These are phyloP conservation scores for Carduelis carduelis DNA, from an alignment of 2,797 vertebrate species.

Conservation along the genomic window DNA sequence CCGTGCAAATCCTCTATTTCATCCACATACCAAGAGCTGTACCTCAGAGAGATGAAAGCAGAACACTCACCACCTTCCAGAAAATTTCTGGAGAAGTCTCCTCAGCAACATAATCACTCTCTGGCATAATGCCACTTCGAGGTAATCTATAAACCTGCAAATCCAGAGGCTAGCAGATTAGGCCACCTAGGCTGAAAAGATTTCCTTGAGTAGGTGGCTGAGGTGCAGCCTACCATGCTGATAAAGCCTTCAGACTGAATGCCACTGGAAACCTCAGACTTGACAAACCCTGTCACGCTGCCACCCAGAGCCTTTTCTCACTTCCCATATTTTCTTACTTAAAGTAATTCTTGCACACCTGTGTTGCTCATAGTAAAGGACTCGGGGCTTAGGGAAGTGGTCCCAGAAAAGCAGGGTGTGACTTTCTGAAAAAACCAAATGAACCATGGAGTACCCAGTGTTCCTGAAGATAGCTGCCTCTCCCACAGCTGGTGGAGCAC, in stretches of 20 bases:
- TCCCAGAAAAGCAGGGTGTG: not conserved
- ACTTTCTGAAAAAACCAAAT: not conserved
- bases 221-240: not conserved
- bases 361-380: not conserved
- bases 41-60: not conserved
- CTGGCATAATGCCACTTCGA: not conserved
- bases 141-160: not conserved
- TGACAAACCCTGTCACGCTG: not conserved
- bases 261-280: not conserved
- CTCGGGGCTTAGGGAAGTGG: not conserved
- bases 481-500: not conserved
- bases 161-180: not conserved
- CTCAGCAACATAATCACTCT: not conserved
- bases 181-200: not conserved
- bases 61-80: not conserved
- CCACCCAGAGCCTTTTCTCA: not conserved
- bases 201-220: not conserved
- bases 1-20: not conserved
- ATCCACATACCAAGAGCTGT: not conserved
- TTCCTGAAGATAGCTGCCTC: not conserved
- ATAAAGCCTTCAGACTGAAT: not conserved
- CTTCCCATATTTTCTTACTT: not conserved
- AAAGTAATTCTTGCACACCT: not conserved
- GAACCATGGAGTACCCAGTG: not conserved
- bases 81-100: not conserved